A percentile compares a stretch with the other conserved stretches of the same genome.
Evolutionary conservation across 2,888 invertebrate species (phyloP).

Genomic region (Ophion ellenae): DNA sequence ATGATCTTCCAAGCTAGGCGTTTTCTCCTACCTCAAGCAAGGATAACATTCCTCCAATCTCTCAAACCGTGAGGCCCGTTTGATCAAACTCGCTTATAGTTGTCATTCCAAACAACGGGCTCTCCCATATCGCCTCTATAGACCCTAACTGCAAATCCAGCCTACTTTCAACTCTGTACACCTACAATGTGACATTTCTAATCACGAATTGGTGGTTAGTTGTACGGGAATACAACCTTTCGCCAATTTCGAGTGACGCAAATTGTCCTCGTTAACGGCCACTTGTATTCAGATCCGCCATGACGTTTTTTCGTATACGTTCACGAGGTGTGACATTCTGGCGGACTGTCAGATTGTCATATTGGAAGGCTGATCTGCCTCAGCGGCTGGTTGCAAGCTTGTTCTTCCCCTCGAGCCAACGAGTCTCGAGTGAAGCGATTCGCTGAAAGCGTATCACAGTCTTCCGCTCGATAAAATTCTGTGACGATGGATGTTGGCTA

Average conservation of each 20-base stretch:
- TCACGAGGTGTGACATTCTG: slow-evolving; percentile 31
- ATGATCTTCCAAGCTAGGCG: no score
- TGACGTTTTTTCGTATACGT: slow-evolving; percentile 16
- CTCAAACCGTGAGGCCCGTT: no score
- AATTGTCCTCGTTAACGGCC: neutral
- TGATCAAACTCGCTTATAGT: no score
- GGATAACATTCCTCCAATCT: no score
- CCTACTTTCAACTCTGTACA: no score
- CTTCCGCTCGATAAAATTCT: slow-evolving; percentile 68
- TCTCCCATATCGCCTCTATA: no score
- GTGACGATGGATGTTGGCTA: slow-evolving; percentile 13
- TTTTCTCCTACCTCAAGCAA: no score
- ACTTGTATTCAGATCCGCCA: slow-evolving; percentile 11
- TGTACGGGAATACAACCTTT: neutral
- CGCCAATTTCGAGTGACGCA: neutral
- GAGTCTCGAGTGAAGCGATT: slow-evolving; percentile 53
- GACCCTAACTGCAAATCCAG: no score
- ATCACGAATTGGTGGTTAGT: no score
- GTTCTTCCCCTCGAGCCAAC: neutral
- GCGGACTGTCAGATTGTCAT: slow-evolving; percentile 47
- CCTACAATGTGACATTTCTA: no score
- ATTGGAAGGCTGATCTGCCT: neutral
- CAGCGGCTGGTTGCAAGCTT: neutral
- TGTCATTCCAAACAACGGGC: no score
- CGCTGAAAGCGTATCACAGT: slow-evolving; percentile 62